These are phyloP conservation scores for Dasypus novemcinctus DNA, from an alignment of 2,113 vertebrate species.

Conservation along the genomic window DNA sequence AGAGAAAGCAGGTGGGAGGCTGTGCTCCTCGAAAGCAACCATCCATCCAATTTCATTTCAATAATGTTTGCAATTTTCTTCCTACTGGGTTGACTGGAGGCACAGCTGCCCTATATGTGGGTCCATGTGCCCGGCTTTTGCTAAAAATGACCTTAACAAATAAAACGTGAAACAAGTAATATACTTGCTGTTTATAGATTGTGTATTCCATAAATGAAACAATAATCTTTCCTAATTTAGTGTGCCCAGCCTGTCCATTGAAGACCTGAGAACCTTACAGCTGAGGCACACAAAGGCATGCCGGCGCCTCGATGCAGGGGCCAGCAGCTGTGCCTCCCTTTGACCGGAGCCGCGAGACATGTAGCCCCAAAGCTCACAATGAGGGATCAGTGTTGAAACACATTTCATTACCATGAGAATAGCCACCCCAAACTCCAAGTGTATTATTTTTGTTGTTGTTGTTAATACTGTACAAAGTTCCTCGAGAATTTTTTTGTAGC, in stretches of 20 bases:
- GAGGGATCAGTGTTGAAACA: conserved; percentile 63
- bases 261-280: conserved; percentile 80
- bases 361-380: conserved; percentile 61
- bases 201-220: conserved; percentile 75
- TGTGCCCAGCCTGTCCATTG: conserved; percentile 70
- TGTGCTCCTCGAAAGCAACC: conserved; percentile 66
- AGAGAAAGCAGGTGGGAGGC: conserved; percentile 76
- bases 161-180: conserved; percentile 78
- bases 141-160: conserved; percentile 80
- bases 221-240: conserved; percentile 76
- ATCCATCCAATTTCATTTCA: conserved; percentile 74
- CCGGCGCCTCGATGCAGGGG: conserved; percentile 68
- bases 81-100: conserved; percentile 69
- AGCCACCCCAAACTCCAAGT: conserved; percentile 52
- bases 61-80: conserved; percentile 77
- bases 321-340: conserved; percentile 74
- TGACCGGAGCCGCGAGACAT: conserved; percentile 57
- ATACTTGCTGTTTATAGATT: conserved; percentile 74
- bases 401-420: conserved; percentile 81
- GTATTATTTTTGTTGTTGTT: conserved; percentile 39
- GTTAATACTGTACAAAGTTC: conserved; percentile 66
- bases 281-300: conserved; percentile 78
- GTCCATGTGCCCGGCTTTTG: conserved; percentile 67
- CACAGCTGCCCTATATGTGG: conserved; percentile 77
- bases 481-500: conserved; percentile 58